Conservation (phyloP, 2,888 invertebrate species). For the Drosophila neutralis region DNA sequence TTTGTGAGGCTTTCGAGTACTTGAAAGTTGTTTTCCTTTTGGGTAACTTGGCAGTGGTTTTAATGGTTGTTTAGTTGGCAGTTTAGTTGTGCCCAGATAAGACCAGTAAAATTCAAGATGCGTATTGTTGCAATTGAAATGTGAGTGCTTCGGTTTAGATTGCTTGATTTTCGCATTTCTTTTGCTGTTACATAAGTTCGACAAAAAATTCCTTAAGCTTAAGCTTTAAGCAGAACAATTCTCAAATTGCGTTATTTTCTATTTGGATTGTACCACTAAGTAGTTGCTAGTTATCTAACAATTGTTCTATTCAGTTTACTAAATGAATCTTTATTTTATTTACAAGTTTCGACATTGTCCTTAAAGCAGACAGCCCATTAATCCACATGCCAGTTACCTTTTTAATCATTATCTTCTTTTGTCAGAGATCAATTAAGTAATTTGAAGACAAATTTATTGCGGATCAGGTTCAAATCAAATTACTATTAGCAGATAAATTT, state of each 20-base stretch:
- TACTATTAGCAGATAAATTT: constrained; percentile 50
- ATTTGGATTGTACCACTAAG: background rate
- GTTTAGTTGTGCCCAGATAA: constrained; percentile 61
- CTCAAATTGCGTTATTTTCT: constrained; percentile 2
- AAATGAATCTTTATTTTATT: background rate
- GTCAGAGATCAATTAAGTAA: constrained; percentile 12
- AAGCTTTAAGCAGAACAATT: constrained; percentile 5
- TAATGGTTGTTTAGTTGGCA: constrained; percentile 74
- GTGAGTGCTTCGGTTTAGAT: constrained; percentile 31
- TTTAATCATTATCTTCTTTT: background rate
- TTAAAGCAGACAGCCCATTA: background rate
- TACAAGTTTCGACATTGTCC: background rate
- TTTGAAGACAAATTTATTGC: constrained; percentile 49
- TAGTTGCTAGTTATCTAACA: background rate
- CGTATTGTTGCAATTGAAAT: constrained; percentile 63
- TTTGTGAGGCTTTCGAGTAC: constrained; percentile 74
- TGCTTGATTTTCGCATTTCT: constrained; percentile 11
- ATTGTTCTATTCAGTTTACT: background rate
- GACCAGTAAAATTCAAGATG: constrained; percentile 54
- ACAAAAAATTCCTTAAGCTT: constrained; percentile 27
- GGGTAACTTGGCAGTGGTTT: constrained; percentile 65
- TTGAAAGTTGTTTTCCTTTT: constrained; percentile 65
- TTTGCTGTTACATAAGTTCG: constrained; percentile 26
- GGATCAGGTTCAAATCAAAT: constrained; percentile 42
- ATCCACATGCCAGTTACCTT: background rate